Conservation (phyloP, 2,113 vertebrate genomes). For the Grallaria varia region DNA sequence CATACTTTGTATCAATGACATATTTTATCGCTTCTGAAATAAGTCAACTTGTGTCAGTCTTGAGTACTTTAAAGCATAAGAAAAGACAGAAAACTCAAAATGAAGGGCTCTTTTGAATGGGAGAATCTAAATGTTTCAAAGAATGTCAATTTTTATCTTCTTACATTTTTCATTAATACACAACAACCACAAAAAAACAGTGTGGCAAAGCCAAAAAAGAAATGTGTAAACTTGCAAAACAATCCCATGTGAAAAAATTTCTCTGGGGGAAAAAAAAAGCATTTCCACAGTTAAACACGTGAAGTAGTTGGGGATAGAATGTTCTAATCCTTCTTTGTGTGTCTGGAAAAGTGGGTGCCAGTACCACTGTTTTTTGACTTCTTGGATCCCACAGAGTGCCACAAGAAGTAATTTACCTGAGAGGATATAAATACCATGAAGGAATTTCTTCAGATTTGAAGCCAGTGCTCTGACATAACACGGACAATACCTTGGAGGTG, state of each 20-base stretch:
- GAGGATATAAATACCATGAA: not conserved
- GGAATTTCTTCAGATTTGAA: not conserved
- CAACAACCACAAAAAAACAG: not conserved
- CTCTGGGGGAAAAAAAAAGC: not conserved
- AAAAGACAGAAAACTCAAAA: not conserved
- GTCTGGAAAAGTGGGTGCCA: not conserved
- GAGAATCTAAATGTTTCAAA: slow-evolving; percentile 2
- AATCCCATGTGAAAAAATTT: slow-evolving; percentile 7
- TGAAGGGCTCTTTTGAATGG: not conserved
- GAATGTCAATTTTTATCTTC: not conserved
- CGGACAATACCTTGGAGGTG: not conserved
- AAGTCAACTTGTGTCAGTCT: not conserved
- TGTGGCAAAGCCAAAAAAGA: not conserved
- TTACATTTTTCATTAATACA: not conserved
- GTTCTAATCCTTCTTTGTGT: not conserved
- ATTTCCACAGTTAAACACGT: not conserved
- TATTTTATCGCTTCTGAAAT: not conserved
- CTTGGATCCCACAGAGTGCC: not conserved
- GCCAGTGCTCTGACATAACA: not conserved
- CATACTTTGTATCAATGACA: not conserved
- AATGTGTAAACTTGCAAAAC: slow-evolving; percentile 31
- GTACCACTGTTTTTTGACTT: not conserved
- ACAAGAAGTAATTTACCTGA: slow-evolving; percentile 7
- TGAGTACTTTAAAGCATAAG: slow-evolving; percentile 6
- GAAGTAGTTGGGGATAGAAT: not conserved